Base-by-base conservation (phyloP, 2,113 vertebrate genomes). In the Sterrhoptilus dennistouni region DNA sequence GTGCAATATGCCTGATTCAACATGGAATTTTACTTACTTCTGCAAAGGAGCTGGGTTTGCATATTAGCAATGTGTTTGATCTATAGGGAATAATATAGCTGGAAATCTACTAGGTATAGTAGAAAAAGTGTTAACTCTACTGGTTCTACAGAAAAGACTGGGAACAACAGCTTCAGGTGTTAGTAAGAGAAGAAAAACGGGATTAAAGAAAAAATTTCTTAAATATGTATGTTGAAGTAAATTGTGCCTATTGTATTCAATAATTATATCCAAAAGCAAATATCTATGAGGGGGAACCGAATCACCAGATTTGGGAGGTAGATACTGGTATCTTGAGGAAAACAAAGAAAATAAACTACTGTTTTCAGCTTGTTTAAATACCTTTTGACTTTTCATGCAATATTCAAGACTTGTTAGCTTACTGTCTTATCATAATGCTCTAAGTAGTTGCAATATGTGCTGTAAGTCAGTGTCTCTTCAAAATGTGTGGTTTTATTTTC, bases 21-120 rank as follows among this genome's bases (percentile, higher is more conserved):
- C 47, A 25, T 49, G 35, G 64, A 84, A 76, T 93, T 83, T 90
- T 80, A 12, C 63, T 83, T 85, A 76, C 57, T 91, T 40, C 66
- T 90, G 45, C 45, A 86, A 64, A 63, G 50, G 24, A 79, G 6
- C n/a, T 69, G 28, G 17, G 25, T 83, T 90, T 65, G 49, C 36
- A 3, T 69, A 76, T 91, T 85, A 80, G 40, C 17, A 61, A 28
- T 59, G 49, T 75, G 25, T 71, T 83, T 74, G n/a, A 83, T 29
- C 70, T 64, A 22, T 9, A 24, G 82, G 66, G 66, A 95, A 4
- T 64, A 69, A 92, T 86, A 76, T 5, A 90, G 50, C 49, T 65
- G 57, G 65, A 94, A 83, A 86, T 57, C 4, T 76, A 23, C 17
- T 79, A 61, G 28, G 5, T 61, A 31, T 53, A 76, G 36, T 33